Evolutionary conservation across 2,888 invertebrate genomes (phyloP), one percentile per base, ranked within the genome.

Genomic region (Cerastis rubricosa): DNA sequence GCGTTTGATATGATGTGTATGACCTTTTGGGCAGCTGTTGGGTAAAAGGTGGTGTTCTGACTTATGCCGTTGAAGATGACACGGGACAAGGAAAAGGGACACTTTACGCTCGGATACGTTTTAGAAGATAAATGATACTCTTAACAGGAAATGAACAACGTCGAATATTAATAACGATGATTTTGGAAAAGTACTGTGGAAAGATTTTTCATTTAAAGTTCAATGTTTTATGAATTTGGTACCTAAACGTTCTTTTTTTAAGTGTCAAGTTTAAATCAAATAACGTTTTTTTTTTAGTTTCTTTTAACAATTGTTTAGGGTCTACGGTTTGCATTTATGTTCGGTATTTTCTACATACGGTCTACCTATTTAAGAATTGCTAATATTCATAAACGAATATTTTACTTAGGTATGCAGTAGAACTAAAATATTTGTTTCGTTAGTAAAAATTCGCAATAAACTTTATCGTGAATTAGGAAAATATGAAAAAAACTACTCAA

Each of bases 11-110:
- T 77, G 85, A 81, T 45, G 74, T 78, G 73, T 85, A 75, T 78
- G 77, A 79, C 84, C 87, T 89, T 86, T 85, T 80, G 76, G 79
- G 85, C 90, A 90, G 90, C 84, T 90, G 90, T 83, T 85, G 71
- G 76, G 75, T 81, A 78, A 77, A 78, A 81, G 79, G 78, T 84
- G 81, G 73, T 78, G 29, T 81, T 69, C 76, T 73, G 51, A 54
- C 54, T 80, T 67, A 71, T 71, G 51, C 66, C 54, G 61, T 80
- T 79, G 43, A 17, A 57, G 51, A 69, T 82, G 89, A 87, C 85
- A 84, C 77, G 78, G 64, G 81, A 67, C 74, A 78, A 76, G 65
- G 49, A 69, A 63, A 49, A 65, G 61, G 47, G 40, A 64, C 66
- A 68, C 17, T 74, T 40, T 45, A 65, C 68, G 70, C 25, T 71